Base-by-base conservation (phyloP, 1,140 invertebrate species). In the Bombus impatiens region DNA sequence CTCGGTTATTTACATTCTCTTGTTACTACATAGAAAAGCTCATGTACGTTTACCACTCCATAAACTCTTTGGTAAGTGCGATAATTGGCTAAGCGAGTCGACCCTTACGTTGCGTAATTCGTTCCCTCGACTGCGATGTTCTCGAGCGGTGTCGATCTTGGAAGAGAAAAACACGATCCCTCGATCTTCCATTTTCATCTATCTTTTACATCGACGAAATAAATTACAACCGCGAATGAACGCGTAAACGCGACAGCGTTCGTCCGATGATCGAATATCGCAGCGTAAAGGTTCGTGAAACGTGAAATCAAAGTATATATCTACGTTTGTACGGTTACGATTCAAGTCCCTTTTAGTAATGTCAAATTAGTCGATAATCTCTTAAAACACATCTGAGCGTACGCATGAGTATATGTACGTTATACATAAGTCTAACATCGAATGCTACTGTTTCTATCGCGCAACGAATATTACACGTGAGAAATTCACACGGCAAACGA, bases 401-500 rank as follows among this genome's bases (percentile, higher is more conserved):
- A 35, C 32, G 32, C 62, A 42, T 35, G 67, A 35, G 65, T 67
- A 62, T 53, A 65, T 65, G 71, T 57, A 70, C 67, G 75, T 40
- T 65, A 67, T 57, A 70, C 67, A 62, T 40, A 13, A 28, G 35
- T 22, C 12, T 81, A 62, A 28, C 78, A 74, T 42, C 53, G 68
- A 13, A 32, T 22, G 22, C 5, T 40, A 59, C 44, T 53, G 25
- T 2, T 57, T 67, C 15, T 32, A 42, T 57, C 68, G 75, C 78
- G 40, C 62, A 22, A 37, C 75, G 40, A 53, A 40, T 13, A 42
- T 78, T 65, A 68, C 65, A 67, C 57, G 53, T 35, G 22, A 53
- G 47, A 18, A 59, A 13, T 67, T 32, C 83, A 87, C 92, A 92
- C 86, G 78, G 81, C 88, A 93, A 93, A 93, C 85, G 82, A 74